Evolutionary conservation across 2,888 invertebrate species (phyloP).

Genomic region (Lasioglossum pauxillum): DNA sequence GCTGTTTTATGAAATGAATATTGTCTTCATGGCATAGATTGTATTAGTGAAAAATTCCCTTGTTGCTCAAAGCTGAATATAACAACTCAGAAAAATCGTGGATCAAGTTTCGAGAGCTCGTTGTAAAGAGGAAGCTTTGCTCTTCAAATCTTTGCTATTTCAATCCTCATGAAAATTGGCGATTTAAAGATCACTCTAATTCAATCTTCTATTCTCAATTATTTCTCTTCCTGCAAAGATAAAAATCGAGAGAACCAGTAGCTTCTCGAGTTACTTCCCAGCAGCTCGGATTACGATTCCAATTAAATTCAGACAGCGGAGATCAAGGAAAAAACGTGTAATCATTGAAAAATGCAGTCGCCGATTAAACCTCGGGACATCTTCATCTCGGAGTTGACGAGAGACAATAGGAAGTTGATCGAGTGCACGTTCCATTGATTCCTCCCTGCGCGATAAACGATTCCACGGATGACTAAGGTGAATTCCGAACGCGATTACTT

Average conservation of each 20-base stretch:
- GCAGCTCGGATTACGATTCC: neutral
- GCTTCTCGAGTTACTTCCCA: neutral
- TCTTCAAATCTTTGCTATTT: neutral
- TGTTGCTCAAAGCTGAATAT: no score
- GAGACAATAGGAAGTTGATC: neutral
- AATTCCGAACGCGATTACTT: neutral
- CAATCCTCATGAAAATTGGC: neutral
- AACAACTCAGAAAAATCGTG: neutral
- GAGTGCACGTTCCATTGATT: slow-evolving; percentile 2
- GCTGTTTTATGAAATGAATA: no score
- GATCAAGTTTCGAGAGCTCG: neutral
- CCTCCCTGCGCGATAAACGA: neutral
- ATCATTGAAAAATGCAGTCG: neutral
- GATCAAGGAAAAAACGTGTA: neutral
- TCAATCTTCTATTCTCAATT: neutral
- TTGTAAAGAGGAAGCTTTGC: neutral
- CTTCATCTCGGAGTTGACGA: neutral
- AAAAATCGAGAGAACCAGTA: neutral
- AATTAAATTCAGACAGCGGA: neutral
- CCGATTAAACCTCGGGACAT: neutral
- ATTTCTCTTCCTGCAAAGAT: neutral
- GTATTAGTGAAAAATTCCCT: no score
- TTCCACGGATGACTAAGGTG: slow-evolving; percentile 1
- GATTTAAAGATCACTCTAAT: neutral
- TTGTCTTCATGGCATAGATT: no score